Evolutionary conservation across 2,888 invertebrate species (phyloP).

Genomic region (Rhyacophila evoluta): DNA sequence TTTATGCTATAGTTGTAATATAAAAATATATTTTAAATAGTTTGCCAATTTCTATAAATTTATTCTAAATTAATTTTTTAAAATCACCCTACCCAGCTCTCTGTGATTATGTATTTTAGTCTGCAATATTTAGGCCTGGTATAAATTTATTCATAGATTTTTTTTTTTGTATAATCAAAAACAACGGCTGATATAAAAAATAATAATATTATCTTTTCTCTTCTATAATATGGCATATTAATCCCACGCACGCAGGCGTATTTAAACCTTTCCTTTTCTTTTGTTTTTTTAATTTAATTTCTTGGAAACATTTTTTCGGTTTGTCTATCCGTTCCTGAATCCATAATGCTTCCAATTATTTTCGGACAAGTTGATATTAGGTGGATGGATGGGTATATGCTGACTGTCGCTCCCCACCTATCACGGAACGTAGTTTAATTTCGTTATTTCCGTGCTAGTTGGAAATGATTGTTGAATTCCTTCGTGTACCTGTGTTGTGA

Average conservation of each 20-base stretch:
- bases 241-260: background rate
- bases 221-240: background rate
- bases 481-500: background rate
- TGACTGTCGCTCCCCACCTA: conserved; percentile 23
- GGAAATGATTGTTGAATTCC: conserved; percentile 21
- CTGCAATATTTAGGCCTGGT: too few species aligned
- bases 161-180: background rate
- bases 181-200: background rate
- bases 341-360: conserved; percentile 48
- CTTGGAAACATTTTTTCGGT: conserved; percentile 8
- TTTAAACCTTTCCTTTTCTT: background rate
- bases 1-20: too few species aligned
- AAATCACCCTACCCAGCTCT: too few species aligned
- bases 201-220: background rate
- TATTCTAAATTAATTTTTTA: too few species aligned
- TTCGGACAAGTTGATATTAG: conserved; percentile 45
- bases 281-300: conserved; percentile 19
- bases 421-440: conserved; percentile 44
- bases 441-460: conserved; percentile 18
- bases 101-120: too few species aligned
- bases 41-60: too few species aligned
- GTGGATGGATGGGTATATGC: conserved; percentile 13
- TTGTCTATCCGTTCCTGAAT: conserved; percentile 40
- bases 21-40: too few species aligned
- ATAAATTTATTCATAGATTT: too few species aligned